phyloP scores from a whole-genome alignment of 2,113 vertebrate species.

The Tachuris rubrigastra region DNA sequence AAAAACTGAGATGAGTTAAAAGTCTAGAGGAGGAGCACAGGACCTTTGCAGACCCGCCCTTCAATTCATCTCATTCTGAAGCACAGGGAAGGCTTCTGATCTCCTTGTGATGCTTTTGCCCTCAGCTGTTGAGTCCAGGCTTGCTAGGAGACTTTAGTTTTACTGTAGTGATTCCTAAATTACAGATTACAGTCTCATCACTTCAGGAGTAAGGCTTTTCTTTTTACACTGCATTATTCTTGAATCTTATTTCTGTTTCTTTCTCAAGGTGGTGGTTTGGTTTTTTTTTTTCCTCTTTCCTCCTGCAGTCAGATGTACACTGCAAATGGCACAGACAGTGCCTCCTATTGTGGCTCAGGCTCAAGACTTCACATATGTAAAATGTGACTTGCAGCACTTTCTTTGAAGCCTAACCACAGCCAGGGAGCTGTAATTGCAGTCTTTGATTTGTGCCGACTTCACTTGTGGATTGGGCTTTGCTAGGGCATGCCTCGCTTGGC shows the following conservation, averaged over 20 bases:
- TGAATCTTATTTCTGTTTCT: background rate
- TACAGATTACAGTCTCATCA: background rate
- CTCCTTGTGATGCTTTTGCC: background rate
- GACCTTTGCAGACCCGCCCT: background rate
- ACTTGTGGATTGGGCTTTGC: slow-evolving; percentile 72
- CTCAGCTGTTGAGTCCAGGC: background rate
- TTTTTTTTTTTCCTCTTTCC: background rate
- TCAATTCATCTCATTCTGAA: background rate
- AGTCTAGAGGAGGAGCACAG: background rate
- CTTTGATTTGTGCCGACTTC: slow-evolving; percentile 83
- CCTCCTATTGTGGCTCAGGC: slow-evolving; percentile 49
- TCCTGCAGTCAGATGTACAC: slow-evolving; percentile 20
- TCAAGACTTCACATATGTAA: slow-evolving; percentile 68
- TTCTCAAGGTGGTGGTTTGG: background rate
- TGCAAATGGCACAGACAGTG: slow-evolving; percentile 28
- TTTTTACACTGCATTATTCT: background rate
- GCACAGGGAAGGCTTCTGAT: background rate
- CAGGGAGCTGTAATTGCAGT: slow-evolving; percentile 83
- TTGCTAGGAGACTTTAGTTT: background rate
- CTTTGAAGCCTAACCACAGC: slow-evolving; percentile 91
- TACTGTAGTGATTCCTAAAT: background rate
- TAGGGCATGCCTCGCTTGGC: slow-evolving; percentile 74
- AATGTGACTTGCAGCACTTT: slow-evolving; percentile 75
- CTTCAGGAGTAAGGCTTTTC: background rate
- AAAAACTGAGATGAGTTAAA: background rate